phyloP scores from a whole-genome alignment of 2,888 invertebrate species.

The Lysandra coridon region DNA sequence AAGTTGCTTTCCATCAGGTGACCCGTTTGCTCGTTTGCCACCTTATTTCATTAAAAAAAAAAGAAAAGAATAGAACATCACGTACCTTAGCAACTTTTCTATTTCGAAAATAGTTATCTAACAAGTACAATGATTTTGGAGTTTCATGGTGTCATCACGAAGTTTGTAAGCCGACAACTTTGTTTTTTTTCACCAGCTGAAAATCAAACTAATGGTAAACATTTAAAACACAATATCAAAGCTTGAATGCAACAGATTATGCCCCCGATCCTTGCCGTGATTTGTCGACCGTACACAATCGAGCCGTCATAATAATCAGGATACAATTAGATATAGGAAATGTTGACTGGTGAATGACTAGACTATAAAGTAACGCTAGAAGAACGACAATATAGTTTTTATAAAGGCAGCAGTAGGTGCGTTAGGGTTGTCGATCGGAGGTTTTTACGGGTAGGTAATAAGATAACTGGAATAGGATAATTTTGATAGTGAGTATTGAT shows the following conservation, averaged over 20 bases:
- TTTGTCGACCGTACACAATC: slow-evolving; percentile 30
- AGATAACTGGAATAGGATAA: too few relatives aligned
- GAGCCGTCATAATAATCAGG: slow-evolving; percentile 1
- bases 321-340: slow-evolving; percentile 23
- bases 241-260: slow-evolving; percentile 10
- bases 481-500: too few relatives aligned
- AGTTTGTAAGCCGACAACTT: too few relatives aligned
- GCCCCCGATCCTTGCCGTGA: slow-evolving; percentile 29
- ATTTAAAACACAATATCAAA: background rate
- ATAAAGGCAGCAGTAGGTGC: background rate
- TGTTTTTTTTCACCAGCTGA: background rate
- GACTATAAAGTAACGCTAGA: slow-evolving; percentile 6
- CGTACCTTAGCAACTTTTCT: too few relatives aligned
- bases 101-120: too few relatives aligned
- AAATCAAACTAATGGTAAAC: background rate
- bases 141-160: too few relatives aligned
- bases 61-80: too few relatives aligned
- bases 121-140: too few relatives aligned
- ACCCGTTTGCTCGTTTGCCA: too few relatives aligned
- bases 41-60: too few relatives aligned
- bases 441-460: background rate
- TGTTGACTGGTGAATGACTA: slow-evolving; percentile 21
- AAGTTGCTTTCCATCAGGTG: too few relatives aligned
- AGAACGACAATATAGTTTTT: slow-evolving; percentile 27
- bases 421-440: background rate